Percentiles rank a stretch among this genome's conserved stretches.
Evolutionary conservation across 2,888 invertebrate genomes (phyloP).

Genomic region (Cecidostiba fungosa): DNA sequence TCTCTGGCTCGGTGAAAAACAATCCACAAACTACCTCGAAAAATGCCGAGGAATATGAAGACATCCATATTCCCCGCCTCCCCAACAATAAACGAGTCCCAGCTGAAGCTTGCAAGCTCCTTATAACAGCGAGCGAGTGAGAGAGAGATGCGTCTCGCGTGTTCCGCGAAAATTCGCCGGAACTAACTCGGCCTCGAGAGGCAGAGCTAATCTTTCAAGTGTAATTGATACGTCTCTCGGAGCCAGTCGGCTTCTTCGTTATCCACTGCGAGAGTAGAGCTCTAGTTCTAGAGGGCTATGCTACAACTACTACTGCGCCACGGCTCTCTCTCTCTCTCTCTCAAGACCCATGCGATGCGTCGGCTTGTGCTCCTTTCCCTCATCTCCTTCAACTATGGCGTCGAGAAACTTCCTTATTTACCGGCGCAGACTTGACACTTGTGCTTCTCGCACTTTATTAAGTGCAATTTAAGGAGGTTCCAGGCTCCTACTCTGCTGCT

Average conservation of each 20-base stretch:
- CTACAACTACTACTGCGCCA: neutral
- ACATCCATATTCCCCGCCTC: neutral
- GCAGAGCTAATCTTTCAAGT: slow-evolving; percentile 63
- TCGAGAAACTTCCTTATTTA: slow-evolving; percentile 60
- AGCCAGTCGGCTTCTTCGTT: slow-evolving; percentile 39
- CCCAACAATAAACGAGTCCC: neutral
- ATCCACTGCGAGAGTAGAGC: slow-evolving; percentile 1
- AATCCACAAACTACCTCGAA: neutral
- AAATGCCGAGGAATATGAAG: neutral
- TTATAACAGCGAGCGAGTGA: neutral
- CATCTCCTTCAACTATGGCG: slow-evolving; percentile 16
- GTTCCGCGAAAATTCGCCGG: slow-evolving; percentile 47
- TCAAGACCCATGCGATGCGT: neutral
- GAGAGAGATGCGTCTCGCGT: slow-evolving; percentile 44
- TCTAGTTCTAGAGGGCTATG: slow-evolving; percentile 48
- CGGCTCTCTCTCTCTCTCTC: neutral
- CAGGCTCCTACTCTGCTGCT: neutral
- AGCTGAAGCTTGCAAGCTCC: neutral
- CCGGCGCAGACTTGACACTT: slow-evolving; percentile 43
- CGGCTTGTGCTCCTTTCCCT: neutral
- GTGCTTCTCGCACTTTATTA: slow-evolving; percentile 50
- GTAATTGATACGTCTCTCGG: slow-evolving; percentile 64
- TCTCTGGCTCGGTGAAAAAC: neutral
- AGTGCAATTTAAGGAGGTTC: slow-evolving; percentile 41
- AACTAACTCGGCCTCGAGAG: slow-evolving; percentile 39